Percentiles rank a stretch among this genome's conserved stretches.
phyloP scores from a whole-genome alignment of 1,140 invertebrate species.

The Sarcophaga peregrina region DNA sequence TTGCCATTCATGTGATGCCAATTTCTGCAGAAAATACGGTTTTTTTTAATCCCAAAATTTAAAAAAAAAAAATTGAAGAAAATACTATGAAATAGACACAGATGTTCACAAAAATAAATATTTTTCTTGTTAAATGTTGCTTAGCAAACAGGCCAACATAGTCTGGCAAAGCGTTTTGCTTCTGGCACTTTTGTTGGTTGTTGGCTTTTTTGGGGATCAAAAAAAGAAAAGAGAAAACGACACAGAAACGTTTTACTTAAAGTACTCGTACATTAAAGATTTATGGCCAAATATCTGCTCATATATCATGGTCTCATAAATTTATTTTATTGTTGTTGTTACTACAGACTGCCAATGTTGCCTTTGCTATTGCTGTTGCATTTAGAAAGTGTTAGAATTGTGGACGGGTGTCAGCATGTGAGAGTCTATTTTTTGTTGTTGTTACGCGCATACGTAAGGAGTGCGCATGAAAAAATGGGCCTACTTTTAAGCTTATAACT shows the following conservation, averaged over 20 bases:
- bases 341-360: too few species aligned
- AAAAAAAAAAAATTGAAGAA: too few species aligned
- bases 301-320: constrained; percentile 26
- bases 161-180: not conserved
- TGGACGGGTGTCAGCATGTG: not conserved
- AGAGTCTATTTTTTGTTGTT: too few species aligned
- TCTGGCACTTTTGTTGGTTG: not conserved
- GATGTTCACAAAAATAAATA: not conserved
- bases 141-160: not conserved
- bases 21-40: too few species aligned
- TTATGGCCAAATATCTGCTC: constrained; percentile 1
- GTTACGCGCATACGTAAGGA: too few species aligned
- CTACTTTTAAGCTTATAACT: too few species aligned
- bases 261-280: not conserved
- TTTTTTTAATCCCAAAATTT: too few species aligned
- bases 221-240: too few species aligned
- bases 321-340: not conserved
- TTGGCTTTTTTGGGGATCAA: not conserved
- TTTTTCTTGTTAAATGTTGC: constrained; percentile 22
- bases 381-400: constrained; percentile 1
- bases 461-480: too few species aligned
- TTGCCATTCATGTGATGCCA: not conserved
- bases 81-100: not conserved
- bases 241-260: not conserved
- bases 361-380: too few species aligned